These are phyloP conservation scores for Hypotaenidia philippensis DNA, from an alignment of 2,797 vertebrate species.

Conservation along the genomic window DNA sequence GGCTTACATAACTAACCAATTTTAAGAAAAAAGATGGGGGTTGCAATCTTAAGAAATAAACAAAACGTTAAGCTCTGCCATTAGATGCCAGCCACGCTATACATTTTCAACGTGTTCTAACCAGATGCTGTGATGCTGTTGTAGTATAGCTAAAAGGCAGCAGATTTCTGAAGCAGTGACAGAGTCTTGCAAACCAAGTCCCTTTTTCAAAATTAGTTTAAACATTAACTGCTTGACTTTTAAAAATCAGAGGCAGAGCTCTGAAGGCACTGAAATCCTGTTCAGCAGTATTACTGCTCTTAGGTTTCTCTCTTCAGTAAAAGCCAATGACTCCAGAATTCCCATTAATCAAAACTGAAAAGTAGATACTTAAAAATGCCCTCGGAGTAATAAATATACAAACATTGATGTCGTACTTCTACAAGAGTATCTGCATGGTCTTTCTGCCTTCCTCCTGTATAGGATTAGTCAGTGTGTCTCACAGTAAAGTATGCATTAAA, in stretches of 20 bases:
- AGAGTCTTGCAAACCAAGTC: background rate
- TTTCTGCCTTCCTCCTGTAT: background rate
- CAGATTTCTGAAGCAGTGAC: background rate
- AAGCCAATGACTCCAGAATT: background rate
- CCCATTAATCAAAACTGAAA: background rate
- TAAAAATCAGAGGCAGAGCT: background rate
- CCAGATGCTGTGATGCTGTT: background rate
- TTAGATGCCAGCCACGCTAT: background rate
- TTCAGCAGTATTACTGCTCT: background rate
- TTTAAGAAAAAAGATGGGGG: background rate
- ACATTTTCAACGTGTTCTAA: background rate
- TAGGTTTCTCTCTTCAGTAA: background rate
- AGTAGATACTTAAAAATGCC: background rate
- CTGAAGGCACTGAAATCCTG: background rate
- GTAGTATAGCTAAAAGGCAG: background rate
- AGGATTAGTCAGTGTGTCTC: background rate
- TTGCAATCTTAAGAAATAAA: conserved; percentile 3
- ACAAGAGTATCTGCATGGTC: background rate
- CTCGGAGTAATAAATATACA: background rate
- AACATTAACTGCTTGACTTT: background rate
- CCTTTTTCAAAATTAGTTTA: background rate
- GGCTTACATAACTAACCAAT: background rate
- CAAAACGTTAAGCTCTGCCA: background rate
- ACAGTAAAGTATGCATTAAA: background rate
- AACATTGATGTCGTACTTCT: background rate